These are phyloP conservation scores for Neocrepidodera transversa DNA, from an alignment of 2,888 invertebrate genomes.

Conservation along the genomic window DNA sequence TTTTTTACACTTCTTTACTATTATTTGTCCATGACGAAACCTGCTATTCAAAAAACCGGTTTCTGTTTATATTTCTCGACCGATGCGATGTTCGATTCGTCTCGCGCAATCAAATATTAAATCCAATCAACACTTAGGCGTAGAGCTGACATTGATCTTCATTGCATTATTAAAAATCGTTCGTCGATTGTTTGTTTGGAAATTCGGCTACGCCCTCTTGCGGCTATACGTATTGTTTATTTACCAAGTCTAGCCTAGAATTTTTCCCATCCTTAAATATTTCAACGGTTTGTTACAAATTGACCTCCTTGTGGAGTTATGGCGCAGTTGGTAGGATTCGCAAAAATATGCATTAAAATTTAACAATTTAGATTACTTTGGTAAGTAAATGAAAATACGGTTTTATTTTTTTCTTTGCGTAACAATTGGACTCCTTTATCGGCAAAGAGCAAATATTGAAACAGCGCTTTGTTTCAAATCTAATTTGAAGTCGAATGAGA, in stretches of 20 bases:
- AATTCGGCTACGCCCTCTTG: neutral
- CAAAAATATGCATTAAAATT: too few species aligned
- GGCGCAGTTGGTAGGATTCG: too few species aligned
- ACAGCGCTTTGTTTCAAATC: conserved; percentile 25
- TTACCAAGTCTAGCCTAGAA: neutral
- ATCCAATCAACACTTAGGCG: conserved; percentile 27
- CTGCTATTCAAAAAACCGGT: too few species aligned
- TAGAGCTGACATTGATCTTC: conserved; percentile 14
- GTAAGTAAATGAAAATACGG: conserved; percentile 1
- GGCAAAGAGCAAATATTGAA: conserved; percentile 27
- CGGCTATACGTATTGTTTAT: neutral
- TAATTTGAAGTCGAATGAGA: conserved; percentile 12
- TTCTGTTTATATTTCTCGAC: neutral
- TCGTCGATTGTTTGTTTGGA: conserved; percentile 14
- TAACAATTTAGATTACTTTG: too few species aligned
- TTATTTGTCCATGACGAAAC: too few species aligned
- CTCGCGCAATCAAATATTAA: conserved; percentile 25
- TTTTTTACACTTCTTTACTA: too few species aligned
- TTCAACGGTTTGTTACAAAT: neutral
- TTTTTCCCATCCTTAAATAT: neutral
- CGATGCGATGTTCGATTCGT: neutral
- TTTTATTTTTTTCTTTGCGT: conserved; percentile 14
- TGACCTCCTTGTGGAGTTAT: too few species aligned
- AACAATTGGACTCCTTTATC: conserved; percentile 6
- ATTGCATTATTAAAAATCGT: conserved; percentile 13